phyloP scores from a whole-genome alignment of 2,113 vertebrate species.

The Shinisaurus crocodilurus region DNA sequence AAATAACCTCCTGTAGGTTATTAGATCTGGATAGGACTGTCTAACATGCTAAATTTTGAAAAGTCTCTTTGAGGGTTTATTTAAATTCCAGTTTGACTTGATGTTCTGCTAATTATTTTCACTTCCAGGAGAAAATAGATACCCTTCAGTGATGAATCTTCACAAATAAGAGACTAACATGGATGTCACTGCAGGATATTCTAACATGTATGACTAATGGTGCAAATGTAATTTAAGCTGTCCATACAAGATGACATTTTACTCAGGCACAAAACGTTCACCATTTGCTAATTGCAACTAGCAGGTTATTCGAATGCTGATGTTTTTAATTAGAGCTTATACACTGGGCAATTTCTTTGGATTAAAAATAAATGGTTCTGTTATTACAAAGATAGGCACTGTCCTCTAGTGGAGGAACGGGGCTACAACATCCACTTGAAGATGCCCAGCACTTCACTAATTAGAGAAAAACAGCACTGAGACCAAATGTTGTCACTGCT shows the following conservation, averaged over 20 bases:
- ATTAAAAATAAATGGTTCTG: not conserved
- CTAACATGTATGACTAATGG: not conserved
- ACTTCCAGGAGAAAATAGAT: not conserved
- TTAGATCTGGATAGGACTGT: not conserved
- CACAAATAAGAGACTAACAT: conserved; percentile 1
- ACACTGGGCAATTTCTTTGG: not conserved
- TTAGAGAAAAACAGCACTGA: not conserved
- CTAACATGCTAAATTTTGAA: not conserved
- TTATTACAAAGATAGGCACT: conserved; percentile 51
- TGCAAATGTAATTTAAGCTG: conserved; percentile 44
- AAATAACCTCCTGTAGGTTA: not conserved
- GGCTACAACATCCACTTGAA: conserved; percentile 16
- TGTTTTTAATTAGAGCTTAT: conserved; percentile 54
- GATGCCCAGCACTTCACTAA: not conserved
- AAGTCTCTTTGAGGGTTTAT: not conserved
- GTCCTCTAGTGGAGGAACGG: conserved; percentile 63
- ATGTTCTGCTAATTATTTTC: not conserved
- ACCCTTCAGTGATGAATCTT: not conserved
- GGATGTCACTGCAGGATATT: accelerated
- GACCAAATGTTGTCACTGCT: not conserved
- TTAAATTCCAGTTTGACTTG: not conserved
- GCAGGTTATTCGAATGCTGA: conserved; percentile 40
- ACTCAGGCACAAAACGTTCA: conserved; percentile 32
- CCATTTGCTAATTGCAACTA: conserved; percentile 58
- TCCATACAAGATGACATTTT: conserved; percentile 51